Evolutionary conservation across 2,888 invertebrate species (phyloP), one percentile per base, ranked within the genome.

Genomic region (Koerneria pararmatus): DNA sequence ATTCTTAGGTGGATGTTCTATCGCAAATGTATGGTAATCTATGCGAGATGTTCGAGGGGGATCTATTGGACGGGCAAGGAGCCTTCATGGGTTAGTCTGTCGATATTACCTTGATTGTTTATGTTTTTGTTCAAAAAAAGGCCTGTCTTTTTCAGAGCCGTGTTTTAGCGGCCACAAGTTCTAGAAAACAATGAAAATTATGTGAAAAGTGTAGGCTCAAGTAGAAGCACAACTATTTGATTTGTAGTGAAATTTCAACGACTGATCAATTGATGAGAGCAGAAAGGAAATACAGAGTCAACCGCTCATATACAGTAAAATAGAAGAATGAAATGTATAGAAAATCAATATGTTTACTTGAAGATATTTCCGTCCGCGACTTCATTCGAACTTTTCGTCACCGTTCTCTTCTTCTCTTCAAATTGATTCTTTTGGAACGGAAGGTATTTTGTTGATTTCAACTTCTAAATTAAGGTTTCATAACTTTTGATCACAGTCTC

Each of bases 11-110:
- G 2, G 83, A 84, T 19, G 80, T 86, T 48, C 86, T 97, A 66
- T 90, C 93, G 82, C 93, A 95, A 83, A 94, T 95, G 58, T 95
- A 90, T 85, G 89, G 90, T 78, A 93, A 94, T 85, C 87, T 97
- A 54, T 93, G 93, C 84, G 89, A 90, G 68, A 93, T 93, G 80
- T 88, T 93, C 74, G 71, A 72, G 27, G 70, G 66, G 6, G 85
- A 85, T 69, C 78, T 86, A 61, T 79, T 87, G 32, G 84, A 85
- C 2, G 83, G 85, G 3, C 89, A 91, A 82, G 68, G 71, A 1
- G 88, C 89, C 54, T 89, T 88, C 84, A 88, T 90, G 69, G 90
- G 90, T 90, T 37, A 49, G 66, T 59, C 29, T 2, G 29, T 41
- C 3, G 24, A 19, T 41, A 41, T 11, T 41, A 41, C 46, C 11